phyloP scores from a whole-genome alignment of 2,797 vertebrate species.

The Fistularia tabacaria region DNA sequence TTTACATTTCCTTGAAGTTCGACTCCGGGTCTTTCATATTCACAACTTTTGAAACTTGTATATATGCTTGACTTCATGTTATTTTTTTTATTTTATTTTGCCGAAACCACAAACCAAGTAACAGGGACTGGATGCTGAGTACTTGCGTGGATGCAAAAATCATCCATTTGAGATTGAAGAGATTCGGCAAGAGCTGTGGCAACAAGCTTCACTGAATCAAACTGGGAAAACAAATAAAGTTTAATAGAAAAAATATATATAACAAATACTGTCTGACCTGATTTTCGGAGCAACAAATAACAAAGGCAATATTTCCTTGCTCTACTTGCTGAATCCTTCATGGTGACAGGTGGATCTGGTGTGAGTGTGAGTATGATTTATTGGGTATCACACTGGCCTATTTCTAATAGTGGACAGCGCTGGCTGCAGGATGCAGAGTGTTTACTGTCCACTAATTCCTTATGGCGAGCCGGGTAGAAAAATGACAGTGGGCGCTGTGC shows the following conservation, averaged over 20 bases:
- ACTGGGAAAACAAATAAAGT: not conserved
- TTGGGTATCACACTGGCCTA: slow-evolving; percentile 34
- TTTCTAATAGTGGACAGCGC: slow-evolving; percentile 62
- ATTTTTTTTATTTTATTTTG: not conserved
- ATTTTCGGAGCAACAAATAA: slow-evolving; percentile 54
- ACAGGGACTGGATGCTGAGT: no score
- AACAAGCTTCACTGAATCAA: slow-evolving; percentile 1
- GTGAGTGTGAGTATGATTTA: slow-evolving; percentile 59
- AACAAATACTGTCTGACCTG: slow-evolving; percentile 30
- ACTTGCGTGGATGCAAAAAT: no score
- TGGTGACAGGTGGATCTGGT: slow-evolving; percentile 48
- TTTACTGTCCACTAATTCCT: slow-evolving; percentile 74
- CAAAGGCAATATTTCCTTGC: slow-evolving; percentile 51
- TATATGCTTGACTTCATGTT: not conserved
- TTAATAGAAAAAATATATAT: slow-evolving; percentile 1
- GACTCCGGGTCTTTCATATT: no score
- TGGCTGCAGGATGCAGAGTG: slow-evolving; percentile 66
- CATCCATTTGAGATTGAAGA: no score
- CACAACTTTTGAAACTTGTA: not conserved
- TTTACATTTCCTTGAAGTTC: no score
- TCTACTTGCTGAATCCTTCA: slow-evolving; percentile 62
- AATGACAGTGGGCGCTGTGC: slow-evolving; percentile 69
- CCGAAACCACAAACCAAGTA: no score
- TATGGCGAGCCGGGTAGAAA: slow-evolving; percentile 55
- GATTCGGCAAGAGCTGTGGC: no score